Evolutionary conservation across 2,113 vertebrate species (phyloP), one percentile per base, ranked within the genome.

Genomic region (Ctenodactylus gundi): DNA sequence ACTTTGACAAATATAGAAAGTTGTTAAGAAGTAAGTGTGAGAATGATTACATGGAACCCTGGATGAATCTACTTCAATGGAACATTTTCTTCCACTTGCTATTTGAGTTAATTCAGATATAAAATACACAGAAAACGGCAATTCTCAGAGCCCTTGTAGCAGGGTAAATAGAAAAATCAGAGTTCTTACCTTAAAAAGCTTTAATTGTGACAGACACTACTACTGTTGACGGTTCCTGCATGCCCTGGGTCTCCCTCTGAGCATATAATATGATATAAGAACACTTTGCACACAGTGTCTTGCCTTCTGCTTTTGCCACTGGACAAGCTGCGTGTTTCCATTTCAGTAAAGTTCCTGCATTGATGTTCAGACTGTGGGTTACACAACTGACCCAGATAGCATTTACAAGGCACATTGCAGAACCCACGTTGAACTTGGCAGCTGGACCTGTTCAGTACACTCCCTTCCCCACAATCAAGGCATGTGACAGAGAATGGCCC

Each of bases 31-130:
- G 84, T 27, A 53, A 34, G 84, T 73, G 36, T 90, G 31, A 62
- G 29, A 27, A 36, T 44, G 67, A 64, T 36, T 78, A 14, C 57
- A 36, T 25, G 73, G 64, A 41, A n/a, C 57, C 21, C n/a, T 64
- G 60, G 60, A n/a, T 46, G 23, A 2, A 0, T 81, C 25, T 34
- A 41, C 46, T 95, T 96, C 82, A 82, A 87, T 53, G 80, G 87
- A 70, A 44, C 72, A 29, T 67, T 57, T 93, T 20, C 3, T 41
- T n/a, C 23, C 36, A 64, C 78, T 83, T 87, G 39, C 81, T 93
- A 36, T 94, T 96, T 94, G 89, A 96, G 89, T 97, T 82, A 88
- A 93, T 96, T 88, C 95, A 85, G 14, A 92, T 97, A 80, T 53
- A 91, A 97, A 92, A 94, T 84, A 85, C 77, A 58, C 18, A 67